Percentiles rank a stretch among this genome's conserved stretches.
Conservation (phyloP, 1,140 invertebrate species). For the Heliconius hermathena region DNA sequence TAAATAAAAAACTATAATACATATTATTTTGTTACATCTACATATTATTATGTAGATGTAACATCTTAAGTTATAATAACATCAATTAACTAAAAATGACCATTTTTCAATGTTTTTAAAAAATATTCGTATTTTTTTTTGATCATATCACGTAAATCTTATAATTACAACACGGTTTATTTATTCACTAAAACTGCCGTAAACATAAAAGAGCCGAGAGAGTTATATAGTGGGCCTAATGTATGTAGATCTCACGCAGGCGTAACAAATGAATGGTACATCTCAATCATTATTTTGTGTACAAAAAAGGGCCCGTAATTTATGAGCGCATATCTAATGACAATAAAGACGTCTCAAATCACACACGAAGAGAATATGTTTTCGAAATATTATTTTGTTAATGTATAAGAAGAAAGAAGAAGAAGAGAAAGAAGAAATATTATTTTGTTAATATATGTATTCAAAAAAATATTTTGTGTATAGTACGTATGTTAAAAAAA, state of each 20-base stretch:
- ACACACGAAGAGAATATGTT: constrained; percentile 14
- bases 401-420: too few relatives aligned
- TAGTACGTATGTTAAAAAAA: too few relatives aligned
- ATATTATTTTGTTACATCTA: too few relatives aligned
- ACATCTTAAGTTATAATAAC: too few relatives aligned
- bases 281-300: constrained; percentile 42
- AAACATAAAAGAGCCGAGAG: constrained; percentile 66
- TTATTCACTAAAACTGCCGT: constrained; percentile 74
- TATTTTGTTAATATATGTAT: too few relatives aligned
- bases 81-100: too few relatives aligned
- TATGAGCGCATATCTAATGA: constrained; percentile 39
- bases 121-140: background rate
- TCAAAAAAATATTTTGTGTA: too few relatives aligned
- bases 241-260: constrained; percentile 61
- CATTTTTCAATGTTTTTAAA: too few relatives aligned
- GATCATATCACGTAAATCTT: background rate
- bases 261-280: constrained; percentile 58
- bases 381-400: background rate
- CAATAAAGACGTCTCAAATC: constrained; percentile 34
- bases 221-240: constrained; percentile 62
- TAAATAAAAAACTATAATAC: background rate
- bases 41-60: background rate
- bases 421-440: too few relatives aligned
- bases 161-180: constrained; percentile 52
- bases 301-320: constrained; percentile 41